These are phyloP conservation scores for Rhynchonycteris naso DNA, from an alignment of 2,797 vertebrate species.

Conservation along the genomic window DNA sequence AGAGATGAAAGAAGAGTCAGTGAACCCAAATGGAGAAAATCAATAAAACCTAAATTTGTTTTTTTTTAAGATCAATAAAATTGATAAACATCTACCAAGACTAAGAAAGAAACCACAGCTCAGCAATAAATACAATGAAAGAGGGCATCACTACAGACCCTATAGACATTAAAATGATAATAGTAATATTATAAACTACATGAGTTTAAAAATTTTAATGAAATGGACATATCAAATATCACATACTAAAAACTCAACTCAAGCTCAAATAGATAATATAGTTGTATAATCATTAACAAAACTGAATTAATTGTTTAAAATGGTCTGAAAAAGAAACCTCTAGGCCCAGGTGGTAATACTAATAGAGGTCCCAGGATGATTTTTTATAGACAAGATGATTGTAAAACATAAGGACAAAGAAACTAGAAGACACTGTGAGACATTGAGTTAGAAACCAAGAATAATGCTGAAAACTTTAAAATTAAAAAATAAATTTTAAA, in stretches of 20 bases:
- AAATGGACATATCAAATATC: neutral
- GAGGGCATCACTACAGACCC: neutral
- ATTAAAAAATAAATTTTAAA: neutral
- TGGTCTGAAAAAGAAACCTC: neutral
- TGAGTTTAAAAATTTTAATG: neutral
- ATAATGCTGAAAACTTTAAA: neutral
- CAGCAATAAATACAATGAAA: neutral
- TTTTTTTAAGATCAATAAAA: conserved; percentile 21
- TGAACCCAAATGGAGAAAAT: neutral
- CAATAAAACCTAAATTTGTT: neutral
- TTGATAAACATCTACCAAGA: neutral
- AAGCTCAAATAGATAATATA: neutral
- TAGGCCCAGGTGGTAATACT: neutral
- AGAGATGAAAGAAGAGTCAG: neutral
- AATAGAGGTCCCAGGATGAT: neutral
- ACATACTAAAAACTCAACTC: neutral
- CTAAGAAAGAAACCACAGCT: neutral
- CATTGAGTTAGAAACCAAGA: neutral
- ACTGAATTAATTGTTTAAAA: neutral
- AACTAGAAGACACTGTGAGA: neutral
- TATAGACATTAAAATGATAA: neutral
- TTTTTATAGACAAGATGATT: conserved; percentile 23
- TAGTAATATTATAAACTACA: neutral
- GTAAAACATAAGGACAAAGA: neutral
- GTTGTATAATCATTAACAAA: neutral